Evolutionary conservation across 2,113 vertebrate genomes (phyloP), one percentile per base, ranked within the genome.

Genomic region (Oreochromis niloticus): DNA sequence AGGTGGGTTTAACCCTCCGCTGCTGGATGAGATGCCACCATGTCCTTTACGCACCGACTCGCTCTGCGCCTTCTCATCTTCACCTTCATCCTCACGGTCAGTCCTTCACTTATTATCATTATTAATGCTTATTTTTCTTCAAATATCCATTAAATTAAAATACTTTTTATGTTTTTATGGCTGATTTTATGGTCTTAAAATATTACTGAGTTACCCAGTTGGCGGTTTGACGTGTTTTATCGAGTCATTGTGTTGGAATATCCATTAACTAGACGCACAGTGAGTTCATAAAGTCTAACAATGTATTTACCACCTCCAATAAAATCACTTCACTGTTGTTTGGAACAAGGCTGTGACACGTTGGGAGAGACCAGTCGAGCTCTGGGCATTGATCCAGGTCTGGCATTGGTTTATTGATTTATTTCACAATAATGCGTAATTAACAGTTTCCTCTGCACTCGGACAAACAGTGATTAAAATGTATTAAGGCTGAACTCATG

Each of bases 81-180:
- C 88, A 22, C n/a, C 85, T 4, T 81, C 61, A 41, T 85, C 63
- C 83, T 30, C 81, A 88, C 81, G 91, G 94, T 93, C 63, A 93
- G 94, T 90, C 1, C 12, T 3, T 5, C 6, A 4, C 12, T 6
- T 56, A 6, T 13, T 55, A 50, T 22, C 14, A 9, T 61, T 32
- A n/a, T 19, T 8, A 46, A 27, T 34, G 2, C 10, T 34, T 30
- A 6, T 41, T 41, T 24, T 7, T 17, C 4, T 30, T 12, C 9
- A 50, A 78, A 50, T 78, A 13, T 13, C 17, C 7, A 7, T 34
- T 6, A 17, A 34, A 52, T 52, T 30, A 34, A 50, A 52, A 19
- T 3, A 2, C 10, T 1, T 78, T 19, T 50, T 30, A 17, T 75
- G 43, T 50, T 75, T 75, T 75, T 50, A 12, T 30, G 71, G 0